Percentiles rank a stretch among this genome's conserved stretches.
Conservation (phyloP, 1,140 invertebrate genomes). For the Cepaea nemoralis region DNA sequence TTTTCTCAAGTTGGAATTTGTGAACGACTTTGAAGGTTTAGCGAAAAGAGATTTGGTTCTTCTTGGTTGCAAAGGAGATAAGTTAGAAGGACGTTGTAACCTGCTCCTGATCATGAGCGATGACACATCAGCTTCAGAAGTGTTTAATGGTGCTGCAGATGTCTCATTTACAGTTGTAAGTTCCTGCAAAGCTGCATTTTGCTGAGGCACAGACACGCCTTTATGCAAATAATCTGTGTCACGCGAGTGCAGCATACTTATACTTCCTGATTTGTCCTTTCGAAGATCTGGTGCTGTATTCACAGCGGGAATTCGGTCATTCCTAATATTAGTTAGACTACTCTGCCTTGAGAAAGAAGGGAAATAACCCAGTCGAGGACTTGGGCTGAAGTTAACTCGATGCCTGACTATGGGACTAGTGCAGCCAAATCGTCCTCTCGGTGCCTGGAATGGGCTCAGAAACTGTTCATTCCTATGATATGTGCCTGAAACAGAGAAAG, state of each 20-base stretch:
- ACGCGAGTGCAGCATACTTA: neutral
- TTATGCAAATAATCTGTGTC: neutral
- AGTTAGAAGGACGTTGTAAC: conserved; percentile 11
- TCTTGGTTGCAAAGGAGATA: conserved; percentile 22
- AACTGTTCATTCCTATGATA: conserved; percentile 15
- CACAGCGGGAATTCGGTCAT: neutral
- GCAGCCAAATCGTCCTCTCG: neutral
- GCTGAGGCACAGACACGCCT: neutral
- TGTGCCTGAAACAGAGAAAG: neutral
- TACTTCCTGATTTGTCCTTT: neutral
- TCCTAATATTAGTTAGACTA: neutral
- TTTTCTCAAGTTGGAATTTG: neutral
- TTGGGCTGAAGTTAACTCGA: conserved; percentile 25
- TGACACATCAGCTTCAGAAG: neutral
- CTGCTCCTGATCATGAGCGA: neutral
- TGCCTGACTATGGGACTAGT: conserved; percentile 13
- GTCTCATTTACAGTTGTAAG: neutral
- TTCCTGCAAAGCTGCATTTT: neutral
- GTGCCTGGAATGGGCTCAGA: conserved; percentile 9
- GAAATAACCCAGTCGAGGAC: neutral
- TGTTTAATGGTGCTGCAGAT: neutral
- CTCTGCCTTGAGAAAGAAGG: conserved; percentile 2
- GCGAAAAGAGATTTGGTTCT: neutral
- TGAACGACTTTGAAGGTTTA: neutral
- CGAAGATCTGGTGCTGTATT: neutral